A percentile compares a stretch with the other conserved stretches of the same genome.
Evolutionary conservation across 2,113 vertebrate genomes (phyloP).

Genomic region (Cricetomys ansorgei): DNA sequence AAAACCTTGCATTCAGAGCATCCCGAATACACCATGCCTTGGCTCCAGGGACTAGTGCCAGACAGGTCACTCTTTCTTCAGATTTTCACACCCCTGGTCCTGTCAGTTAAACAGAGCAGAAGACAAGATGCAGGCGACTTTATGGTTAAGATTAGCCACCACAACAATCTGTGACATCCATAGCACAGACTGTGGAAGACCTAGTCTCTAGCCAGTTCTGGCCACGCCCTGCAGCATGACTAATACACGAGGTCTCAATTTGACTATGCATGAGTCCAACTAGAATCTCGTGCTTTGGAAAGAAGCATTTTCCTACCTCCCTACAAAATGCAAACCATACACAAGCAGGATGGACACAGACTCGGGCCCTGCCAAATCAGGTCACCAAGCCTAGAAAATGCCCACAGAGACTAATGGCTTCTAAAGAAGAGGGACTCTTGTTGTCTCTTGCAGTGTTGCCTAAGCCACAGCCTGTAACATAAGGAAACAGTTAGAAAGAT

Average conservation of each 20-base stretch:
- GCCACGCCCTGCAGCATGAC: background rate
- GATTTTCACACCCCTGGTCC: background rate
- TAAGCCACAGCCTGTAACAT: constrained; percentile 20
- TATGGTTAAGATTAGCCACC: background rate
- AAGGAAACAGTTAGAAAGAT: constrained; percentile 10
- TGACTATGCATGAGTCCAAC: background rate
- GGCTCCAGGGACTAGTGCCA: background rate
- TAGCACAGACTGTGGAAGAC: background rate
- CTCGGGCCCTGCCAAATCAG: background rate
- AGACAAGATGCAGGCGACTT: background rate
- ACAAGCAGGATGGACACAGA: background rate
- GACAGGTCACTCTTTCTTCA: background rate
- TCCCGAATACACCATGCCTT: background rate
- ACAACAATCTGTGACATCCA: background rate
- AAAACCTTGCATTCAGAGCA: background rate
- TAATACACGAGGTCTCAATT: constrained; percentile 10
- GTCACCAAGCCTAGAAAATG: background rate
- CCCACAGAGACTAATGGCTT: background rate
- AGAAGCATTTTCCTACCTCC: background rate
- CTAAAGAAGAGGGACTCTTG: background rate
- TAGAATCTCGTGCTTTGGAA: background rate
- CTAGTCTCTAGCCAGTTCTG: background rate
- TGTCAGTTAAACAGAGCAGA: background rate
- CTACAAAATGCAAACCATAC: constrained; percentile 7
- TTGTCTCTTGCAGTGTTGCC: background rate